Evolutionary conservation across 2,113 vertebrate genomes (phyloP).

Genomic region (Bostrychus sinensis): DNA sequence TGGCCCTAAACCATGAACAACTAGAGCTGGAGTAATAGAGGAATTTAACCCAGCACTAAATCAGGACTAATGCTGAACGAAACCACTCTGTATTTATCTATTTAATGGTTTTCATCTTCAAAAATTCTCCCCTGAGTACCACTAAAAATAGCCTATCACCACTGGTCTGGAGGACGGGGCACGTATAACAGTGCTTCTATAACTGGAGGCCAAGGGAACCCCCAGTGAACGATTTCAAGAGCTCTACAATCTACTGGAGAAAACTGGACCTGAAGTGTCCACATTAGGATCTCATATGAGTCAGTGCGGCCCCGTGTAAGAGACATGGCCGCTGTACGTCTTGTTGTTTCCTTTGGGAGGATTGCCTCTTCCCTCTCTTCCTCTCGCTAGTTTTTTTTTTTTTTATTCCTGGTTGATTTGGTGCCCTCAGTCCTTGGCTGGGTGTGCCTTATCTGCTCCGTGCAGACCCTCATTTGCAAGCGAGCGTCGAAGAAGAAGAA

Average conservation of each 20-base stretch:
- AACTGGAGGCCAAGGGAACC: background rate
- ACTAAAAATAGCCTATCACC: too few species aligned
- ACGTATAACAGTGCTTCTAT: background rate
- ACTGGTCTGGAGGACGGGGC: too few species aligned
- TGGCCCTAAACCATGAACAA: too few species aligned
- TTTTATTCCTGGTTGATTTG: conserved; percentile 68
- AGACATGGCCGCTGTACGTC: conserved; percentile 36
- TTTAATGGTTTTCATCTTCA: too few species aligned
- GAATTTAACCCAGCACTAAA: too few species aligned
- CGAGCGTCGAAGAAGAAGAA: conserved; percentile 42
- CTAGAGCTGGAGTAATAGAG: too few species aligned
- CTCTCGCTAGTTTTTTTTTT: conserved; percentile 29
- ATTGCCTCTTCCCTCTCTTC: conserved; percentile 50
- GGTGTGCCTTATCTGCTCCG: conserved; percentile 77
- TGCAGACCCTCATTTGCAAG: conserved; percentile 82
- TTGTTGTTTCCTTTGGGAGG: conserved; percentile 58
- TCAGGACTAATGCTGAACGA: too few species aligned
- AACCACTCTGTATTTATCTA: too few species aligned
- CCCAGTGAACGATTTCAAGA: background rate
- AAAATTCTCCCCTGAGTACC: too few species aligned
- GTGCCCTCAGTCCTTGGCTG: conserved; percentile 77
- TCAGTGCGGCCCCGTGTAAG: conserved; percentile 21
- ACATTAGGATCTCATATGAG: conserved; percentile 49
- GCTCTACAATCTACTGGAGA: background rate
- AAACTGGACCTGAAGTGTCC: conserved; percentile 23